These are phyloP conservation scores for Heterodera filipjevi DNA, from an alignment of 2,888 invertebrate genomes.

Conservation along the genomic window DNA sequence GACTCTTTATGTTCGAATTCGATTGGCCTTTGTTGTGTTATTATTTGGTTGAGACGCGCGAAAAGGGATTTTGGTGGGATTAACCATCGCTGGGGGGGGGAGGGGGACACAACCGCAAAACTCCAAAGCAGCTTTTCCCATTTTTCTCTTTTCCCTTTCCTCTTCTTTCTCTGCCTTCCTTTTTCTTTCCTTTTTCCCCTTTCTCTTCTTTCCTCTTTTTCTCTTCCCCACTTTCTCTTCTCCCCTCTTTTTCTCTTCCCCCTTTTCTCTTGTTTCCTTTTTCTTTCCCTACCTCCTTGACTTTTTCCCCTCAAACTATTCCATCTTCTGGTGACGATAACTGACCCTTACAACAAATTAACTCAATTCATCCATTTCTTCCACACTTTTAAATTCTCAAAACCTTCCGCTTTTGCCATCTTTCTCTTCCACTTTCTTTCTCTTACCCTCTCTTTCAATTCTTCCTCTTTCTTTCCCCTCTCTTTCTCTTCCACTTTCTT, in stretches of 20 bases:
- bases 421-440: neutral
- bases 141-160: neutral
- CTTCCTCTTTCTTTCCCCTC: neutral
- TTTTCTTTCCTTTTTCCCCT: neutral
- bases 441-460: too few relatives aligned
- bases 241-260: neutral
- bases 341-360: neutral
- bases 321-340: neutral
- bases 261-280: neutral
- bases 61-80: conserved; percentile 13
- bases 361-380: neutral
- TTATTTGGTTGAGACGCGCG: neutral
- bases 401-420: neutral
- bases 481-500: neutral
- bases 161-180: neutral
- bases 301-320: neutral
- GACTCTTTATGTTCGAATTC: too few relatives aligned
- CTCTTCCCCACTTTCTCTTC: neutral
- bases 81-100: neutral
- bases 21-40: neutral
- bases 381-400: neutral
- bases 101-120: neutral
- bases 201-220: neutral
- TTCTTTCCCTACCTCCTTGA: neutral
- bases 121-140: neutral